phyloP scores from a whole-genome alignment of 2,888 invertebrate species.

The Deilephila porcellus region DNA sequence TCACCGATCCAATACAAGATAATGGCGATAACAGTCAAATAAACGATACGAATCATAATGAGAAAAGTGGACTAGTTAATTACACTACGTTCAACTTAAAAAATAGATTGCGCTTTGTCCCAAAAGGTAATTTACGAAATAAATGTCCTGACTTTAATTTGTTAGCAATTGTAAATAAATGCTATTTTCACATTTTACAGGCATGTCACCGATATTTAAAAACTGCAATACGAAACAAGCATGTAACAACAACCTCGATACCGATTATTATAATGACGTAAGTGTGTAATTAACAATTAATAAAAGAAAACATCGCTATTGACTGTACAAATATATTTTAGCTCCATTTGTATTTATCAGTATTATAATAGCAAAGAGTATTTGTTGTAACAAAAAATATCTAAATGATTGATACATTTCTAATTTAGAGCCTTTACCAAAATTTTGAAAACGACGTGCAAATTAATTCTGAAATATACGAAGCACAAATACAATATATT shows the following conservation, averaged over 20 bases:
- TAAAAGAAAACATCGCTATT: neutral
- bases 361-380: neutral
- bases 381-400: too few relatives aligned
- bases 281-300: slow-evolving; percentile 38
- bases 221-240: slow-evolving; percentile 56
- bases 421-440: slow-evolving; percentile 63
- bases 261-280: slow-evolving; percentile 70
- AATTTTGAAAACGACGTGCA: slow-evolving; percentile 79
- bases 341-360: neutral
- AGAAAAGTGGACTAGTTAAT: slow-evolving; percentile 5
- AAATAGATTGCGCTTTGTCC: slow-evolving; percentile 79
- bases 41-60: slow-evolving; percentile 30
- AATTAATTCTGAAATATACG: slow-evolving; percentile 71
- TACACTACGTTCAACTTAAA: slow-evolving; percentile 60
- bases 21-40: slow-evolving; percentile 31
- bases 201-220: slow-evolving; percentile 82
- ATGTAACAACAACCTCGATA: slow-evolving; percentile 48
- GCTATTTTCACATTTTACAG: slow-evolving; percentile 51
- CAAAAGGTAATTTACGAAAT: slow-evolving; percentile 76
- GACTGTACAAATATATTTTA: too few relatives aligned
- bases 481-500: slow-evolving; percentile 59
- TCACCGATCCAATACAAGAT: slow-evolving; percentile 28
- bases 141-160: neutral
- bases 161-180: neutral
- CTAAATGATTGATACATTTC: too few relatives aligned